These are phyloP conservation scores for Cyprinodon brontotheroides DNA, from an alignment of 2,113 vertebrate species.

Conservation along the genomic window DNA sequence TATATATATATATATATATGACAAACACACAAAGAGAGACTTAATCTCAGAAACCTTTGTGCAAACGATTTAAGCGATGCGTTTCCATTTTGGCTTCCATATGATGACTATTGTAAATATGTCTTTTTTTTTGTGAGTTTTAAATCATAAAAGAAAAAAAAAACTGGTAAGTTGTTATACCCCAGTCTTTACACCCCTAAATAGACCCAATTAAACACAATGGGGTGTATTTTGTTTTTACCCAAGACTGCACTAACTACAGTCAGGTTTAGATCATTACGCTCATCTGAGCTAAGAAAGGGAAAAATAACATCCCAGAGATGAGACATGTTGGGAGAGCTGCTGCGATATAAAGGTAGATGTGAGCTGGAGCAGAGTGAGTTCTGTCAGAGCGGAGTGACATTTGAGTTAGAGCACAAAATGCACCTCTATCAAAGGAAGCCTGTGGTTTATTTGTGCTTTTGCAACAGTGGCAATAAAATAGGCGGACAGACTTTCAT, in stretches of 20 bases:
- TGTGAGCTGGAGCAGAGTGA: neutral
- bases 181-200: no score
- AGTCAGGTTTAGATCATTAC: neutral
- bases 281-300: neutral
- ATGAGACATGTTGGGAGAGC: neutral
- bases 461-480: neutral
- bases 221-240: no score
- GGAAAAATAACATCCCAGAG: neutral
- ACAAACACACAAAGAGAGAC: no score
- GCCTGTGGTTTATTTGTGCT: neutral
- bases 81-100: no score
- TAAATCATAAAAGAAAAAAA: no score
- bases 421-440: neutral
- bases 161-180: no score
- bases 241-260: neutral
- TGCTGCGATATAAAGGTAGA: neutral
- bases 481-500: neutral
- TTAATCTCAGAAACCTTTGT: no score
- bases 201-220: no score
- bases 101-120: no score
- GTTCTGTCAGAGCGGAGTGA: neutral
- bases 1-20: no score
- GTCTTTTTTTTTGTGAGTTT: no score
- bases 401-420: conserved; percentile 1
- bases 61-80: no score